These are phyloP conservation scores for Heteromyza rotundicornis DNA, from an alignment of 2,888 invertebrate genomes.

Conservation along the genomic window DNA sequence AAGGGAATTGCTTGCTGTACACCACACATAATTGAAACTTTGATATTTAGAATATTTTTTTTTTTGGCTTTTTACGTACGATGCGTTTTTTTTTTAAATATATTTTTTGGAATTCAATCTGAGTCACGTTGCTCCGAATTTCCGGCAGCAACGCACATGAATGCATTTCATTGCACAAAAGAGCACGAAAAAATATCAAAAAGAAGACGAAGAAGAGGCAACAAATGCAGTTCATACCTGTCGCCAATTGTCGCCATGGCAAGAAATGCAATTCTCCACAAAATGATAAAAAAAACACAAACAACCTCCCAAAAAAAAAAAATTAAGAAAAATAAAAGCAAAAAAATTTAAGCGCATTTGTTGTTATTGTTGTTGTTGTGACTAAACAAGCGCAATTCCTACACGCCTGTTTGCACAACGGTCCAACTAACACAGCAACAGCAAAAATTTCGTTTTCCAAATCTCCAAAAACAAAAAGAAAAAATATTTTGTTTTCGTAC, in stretches of 20 bases:
- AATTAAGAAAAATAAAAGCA: no score
- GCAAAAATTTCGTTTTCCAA: no score
- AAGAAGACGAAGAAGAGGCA: constrained; percentile 24
- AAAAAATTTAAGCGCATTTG: not conserved
- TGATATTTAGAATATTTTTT: no score
- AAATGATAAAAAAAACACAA: not conserved
- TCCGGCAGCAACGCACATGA: not conserved
- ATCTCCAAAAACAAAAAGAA: no score
- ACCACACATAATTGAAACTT: no score
- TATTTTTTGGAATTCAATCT: not conserved
- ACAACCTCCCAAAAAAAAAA: no score
- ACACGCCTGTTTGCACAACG: not conserved
- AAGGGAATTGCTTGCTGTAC: no score
- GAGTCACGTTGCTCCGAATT: constrained; percentile 7
- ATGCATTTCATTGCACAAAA: not conserved
- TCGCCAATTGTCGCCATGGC: not conserved
- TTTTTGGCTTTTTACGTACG: no score
- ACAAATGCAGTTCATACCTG: not conserved
- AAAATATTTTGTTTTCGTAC: no score
- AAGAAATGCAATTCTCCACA: not conserved
- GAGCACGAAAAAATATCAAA: not conserved
- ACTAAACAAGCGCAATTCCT: not conserved
- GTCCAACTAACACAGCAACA: not conserved
- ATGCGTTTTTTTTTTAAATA: no score
- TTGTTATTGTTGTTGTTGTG: not conserved